Evolutionary conservation across 2,888 invertebrate genomes (phyloP), one percentile per base, ranked within the genome.

Genomic region (Ecdyonurus torrentis): DNA sequence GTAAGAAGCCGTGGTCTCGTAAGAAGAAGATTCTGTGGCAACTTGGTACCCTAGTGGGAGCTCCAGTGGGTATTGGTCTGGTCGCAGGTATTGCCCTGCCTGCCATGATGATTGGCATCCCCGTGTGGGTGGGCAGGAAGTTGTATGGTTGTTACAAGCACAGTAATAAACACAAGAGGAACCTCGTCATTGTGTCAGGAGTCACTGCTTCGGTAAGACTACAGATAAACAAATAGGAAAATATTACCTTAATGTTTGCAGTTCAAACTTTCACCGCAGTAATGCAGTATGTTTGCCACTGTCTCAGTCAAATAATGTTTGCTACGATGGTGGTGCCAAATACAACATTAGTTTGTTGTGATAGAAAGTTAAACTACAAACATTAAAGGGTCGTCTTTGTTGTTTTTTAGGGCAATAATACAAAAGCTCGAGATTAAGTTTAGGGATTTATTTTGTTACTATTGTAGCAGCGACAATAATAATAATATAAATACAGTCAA

Each of bases 21-120:
- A 97, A 97, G 79, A 98, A 98, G 83, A 97, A 97, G 77, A 86
- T 97, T 67, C 79, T 97, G 20, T 97, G 96, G 96, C 97, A 97
- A 78, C 79, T 95, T 66, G 94, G 93, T 67, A 95, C 93, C 52
- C 78, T 97, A 67, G 91, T 97, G 60, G 97, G 97, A 65, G 97
- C 97, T 62, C 97, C 97, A 61, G 89, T 96, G 58, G 96, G 96
- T 66, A 92, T 93, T 68, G 95, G 93, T 63, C 82, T 98, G 69
- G 89, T 96, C 69, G 97, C 97, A 68, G 95, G 95, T 66, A 91
- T 97, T 70, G 95, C 96, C 66, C 87, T 97, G 67, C 97, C 97
- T 50, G 96, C 96, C 66, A 90, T 97, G 83, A 88, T 97, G 68
- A 90, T 91, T 72, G 91, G 91, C 65, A 89, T 96, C 74, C 96